phyloP scores from a whole-genome alignment of 2,797 vertebrate species.

The Serranus cabrilla region DNA sequence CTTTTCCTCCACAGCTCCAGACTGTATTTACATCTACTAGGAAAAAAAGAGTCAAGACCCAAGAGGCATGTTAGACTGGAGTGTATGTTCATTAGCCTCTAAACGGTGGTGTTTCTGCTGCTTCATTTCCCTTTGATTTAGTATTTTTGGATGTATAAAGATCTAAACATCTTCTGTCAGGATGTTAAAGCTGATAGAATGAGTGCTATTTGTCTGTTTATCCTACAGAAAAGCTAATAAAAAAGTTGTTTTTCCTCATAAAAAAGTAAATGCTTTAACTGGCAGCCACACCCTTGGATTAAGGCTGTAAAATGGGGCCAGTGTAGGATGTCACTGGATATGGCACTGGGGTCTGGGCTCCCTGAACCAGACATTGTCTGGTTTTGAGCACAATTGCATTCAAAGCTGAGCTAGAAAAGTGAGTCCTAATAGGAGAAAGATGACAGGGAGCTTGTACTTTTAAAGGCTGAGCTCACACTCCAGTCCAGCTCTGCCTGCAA shows the following conservation, averaged over 20 bases:
- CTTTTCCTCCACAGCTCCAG: no score
- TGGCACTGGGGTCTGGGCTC: background rate
- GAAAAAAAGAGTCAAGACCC: no score
- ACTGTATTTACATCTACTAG: no score
- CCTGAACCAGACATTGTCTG: background rate
- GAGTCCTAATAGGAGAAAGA: slow-evolving; percentile 1
- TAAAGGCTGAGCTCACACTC: slow-evolving; percentile 21
- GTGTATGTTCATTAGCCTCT: no score
- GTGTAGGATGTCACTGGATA: slow-evolving; percentile 1
- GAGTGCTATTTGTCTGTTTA: background rate
- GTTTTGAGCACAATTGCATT: background rate
- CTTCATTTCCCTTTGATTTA: no score
- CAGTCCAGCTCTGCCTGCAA: slow-evolving; percentile 6
- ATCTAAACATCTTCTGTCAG: no score
- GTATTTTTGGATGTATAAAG: no score
- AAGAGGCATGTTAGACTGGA: no score
- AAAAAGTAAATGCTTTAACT: background rate
- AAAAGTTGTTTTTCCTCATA: background rate
- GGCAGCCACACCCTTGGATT: background rate
- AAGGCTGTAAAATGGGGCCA: slow-evolving; percentile 10
- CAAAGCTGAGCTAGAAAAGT: background rate
- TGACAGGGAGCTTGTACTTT: slow-evolving; percentile 11
- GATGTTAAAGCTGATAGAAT: no score
- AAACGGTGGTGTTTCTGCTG: no score
- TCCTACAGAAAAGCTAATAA: background rate